Evolutionary conservation across 1,140 invertebrate genomes (phyloP), one percentile per base, ranked within the genome.

Genomic region (Drosophila nigromelanica): DNA sequence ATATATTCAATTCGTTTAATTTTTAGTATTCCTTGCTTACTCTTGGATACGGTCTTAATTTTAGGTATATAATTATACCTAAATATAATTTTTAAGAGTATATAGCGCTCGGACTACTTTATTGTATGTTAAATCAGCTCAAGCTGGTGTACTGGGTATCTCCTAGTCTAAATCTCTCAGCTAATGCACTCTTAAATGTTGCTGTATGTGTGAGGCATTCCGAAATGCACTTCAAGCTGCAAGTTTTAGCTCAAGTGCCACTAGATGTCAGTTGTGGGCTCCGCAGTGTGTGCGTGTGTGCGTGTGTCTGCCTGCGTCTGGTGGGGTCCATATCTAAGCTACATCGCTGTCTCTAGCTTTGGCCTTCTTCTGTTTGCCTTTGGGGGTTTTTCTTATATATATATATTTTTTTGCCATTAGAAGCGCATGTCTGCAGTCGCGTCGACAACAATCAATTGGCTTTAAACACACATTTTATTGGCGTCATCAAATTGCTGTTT

Each of bases 401-500:
- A 33, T 33, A 33, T 24, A 24, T 58, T 59, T 69, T 64, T 61
- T 14, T 62, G 69, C 80, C 80, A 86, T 85, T 85, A 86, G 82
- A 86, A 87, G 82, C 78, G 73, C 82, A 86, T 82, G 78, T 78
- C 81, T 87, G 67, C 51, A 58, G 48, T 43, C 59, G 71, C 72
- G 78, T 73, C 72, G 75, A 87, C 83, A 89, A 73, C 79, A 82
- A 89, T 89, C 82, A 79, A 87, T 89, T 89, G 83, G 72, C 76
- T 82, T 70, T 83, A 81, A 87, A 80, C 83, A 78, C 83, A 78
- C 83, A 87, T 87, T 87, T 87, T 89, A 87, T 87, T 87, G 82
- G 79, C 82, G 79, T 87, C 83, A 87, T 87, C 83, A 79, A 83
- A 73, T 89, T 67, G 82, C 62, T 69, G 56, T 60, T 60, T 27